Conservation (phyloP, 1,140 invertebrate species). For the Drosophila rufa region DNA sequence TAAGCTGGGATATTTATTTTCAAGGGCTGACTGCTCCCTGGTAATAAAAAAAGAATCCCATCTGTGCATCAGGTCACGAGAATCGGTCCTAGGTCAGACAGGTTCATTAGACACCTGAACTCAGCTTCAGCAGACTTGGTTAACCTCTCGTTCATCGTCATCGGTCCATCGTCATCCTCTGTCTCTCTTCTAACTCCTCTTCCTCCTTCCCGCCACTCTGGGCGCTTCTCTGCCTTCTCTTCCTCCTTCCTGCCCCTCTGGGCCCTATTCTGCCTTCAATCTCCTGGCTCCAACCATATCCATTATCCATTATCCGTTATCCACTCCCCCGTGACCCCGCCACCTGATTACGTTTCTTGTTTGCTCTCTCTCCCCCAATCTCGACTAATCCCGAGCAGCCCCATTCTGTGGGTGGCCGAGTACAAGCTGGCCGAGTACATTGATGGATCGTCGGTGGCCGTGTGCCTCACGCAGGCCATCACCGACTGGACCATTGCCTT, state of each 20-base stretch:
- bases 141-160: conserved; percentile 14
- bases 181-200: conserved; percentile 6
- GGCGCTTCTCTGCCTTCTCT: not conserved
- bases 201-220: not conserved
- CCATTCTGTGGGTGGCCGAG: conserved; percentile 91
- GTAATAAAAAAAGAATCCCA: not conserved
- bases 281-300: conserved; percentile 23
- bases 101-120: conserved; percentile 12
- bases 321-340: conserved; percentile 39
- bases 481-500: conserved; percentile 91
- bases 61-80: conserved; percentile 1
- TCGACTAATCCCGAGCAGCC: conserved; percentile 86
- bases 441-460: conserved; percentile 89
- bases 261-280: conserved; percentile 3
- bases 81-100: conserved; percentile 1
- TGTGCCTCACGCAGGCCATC: conserved; percentile 91
- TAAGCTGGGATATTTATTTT: not conserved
- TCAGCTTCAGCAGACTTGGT: conserved; percentile 1
- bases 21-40: not conserved
- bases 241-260: conserved; percentile 17
- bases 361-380: conserved; percentile 48
- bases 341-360: conserved; percentile 68
- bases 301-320: conserved; percentile 43
- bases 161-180: conserved; percentile 9
- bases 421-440: conserved; percentile 89